Percentiles rank a stretch among this genome's conserved stretches.
These are phyloP conservation scores for Lypha dubia DNA, from an alignment of 2,888 invertebrate genomes.

Conservation along the genomic window DNA sequence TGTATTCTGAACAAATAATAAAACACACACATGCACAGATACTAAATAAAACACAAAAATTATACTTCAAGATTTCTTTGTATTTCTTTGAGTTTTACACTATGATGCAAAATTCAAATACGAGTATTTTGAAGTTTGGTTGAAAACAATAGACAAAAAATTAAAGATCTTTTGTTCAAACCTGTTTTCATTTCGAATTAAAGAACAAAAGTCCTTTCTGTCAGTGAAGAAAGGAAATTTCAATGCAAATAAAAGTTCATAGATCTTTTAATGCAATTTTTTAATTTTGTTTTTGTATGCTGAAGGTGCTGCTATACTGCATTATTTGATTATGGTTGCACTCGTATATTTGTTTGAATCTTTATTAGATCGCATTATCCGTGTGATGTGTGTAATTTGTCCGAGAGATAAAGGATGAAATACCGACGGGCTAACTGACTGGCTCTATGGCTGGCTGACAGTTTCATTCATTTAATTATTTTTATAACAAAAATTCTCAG, in stretches of 20 bases:
- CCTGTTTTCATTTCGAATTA: slow-evolving; percentile 64
- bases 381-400: slow-evolving; percentile 73
- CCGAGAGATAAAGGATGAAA: slow-evolving; percentile 67
- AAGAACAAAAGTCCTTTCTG: slow-evolving; percentile 40
- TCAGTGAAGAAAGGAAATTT: slow-evolving; percentile 22
- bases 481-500: slow-evolving; percentile 17
- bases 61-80: slow-evolving; percentile 59
- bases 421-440: slow-evolving; percentile 49
- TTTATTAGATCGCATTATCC: slow-evolving; percentile 70
- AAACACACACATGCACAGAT: slow-evolving; percentile 34
- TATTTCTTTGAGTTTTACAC: slow-evolving; percentile 55
- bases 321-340: slow-evolving; percentile 30
- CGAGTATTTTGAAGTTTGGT: not conserved
- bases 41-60: slow-evolving; percentile 30
- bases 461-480: slow-evolving; percentile 57
- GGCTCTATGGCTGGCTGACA: slow-evolving; percentile 24
- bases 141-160: slow-evolving; percentile 52
- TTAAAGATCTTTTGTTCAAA: slow-evolving; percentile 56
- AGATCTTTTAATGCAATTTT: slow-evolving; percentile 58
- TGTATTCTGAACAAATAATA: slow-evolving; percentile 46
- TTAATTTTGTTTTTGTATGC: slow-evolving; percentile 30
- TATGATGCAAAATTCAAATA: slow-evolving; percentile 28
- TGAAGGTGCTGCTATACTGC: slow-evolving; percentile 16
- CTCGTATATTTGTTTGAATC: slow-evolving; percentile 40
- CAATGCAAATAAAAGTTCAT: slow-evolving; percentile 60